A percentile compares a stretch with the other conserved stretches of the same genome.
Conservation (phyloP, 1,140 invertebrate species). For the Pseudomyrmex pallidus region DNA sequence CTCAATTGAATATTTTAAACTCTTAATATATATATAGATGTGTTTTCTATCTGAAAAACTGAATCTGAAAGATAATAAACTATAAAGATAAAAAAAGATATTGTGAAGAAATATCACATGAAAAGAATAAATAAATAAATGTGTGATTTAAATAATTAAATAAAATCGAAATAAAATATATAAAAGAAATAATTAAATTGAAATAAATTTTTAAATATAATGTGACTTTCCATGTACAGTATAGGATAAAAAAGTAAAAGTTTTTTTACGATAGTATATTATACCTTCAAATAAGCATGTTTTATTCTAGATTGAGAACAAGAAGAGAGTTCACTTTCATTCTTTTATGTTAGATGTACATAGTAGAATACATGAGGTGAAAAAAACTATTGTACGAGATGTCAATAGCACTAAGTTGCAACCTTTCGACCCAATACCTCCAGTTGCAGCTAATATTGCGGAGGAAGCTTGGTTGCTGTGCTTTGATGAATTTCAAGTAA, state of each 20-base stretch:
- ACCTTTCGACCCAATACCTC: constrained; percentile 97
- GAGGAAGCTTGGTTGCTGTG: constrained; percentile 96
- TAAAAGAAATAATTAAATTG: constrained; percentile 20
- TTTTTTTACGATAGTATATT: constrained; percentile 65
- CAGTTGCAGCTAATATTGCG: constrained; percentile 95
- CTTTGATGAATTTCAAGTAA: constrained; percentile 99
- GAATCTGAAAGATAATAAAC: too few species aligned
- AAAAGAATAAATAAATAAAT: background rate
- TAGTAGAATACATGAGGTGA: constrained; percentile 92
- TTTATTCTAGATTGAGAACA: constrained; percentile 86
- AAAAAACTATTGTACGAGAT: constrained; percentile 90
- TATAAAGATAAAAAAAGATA: background rate
- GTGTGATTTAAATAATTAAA: constrained; percentile 12
- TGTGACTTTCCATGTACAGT: constrained; percentile 72
- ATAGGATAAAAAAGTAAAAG: constrained; percentile 23
- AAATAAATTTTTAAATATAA: constrained; percentile 43
- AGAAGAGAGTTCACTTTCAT: constrained; percentile 97
- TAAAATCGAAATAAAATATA: constrained; percentile 23
- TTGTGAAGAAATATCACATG: constrained; percentile 37
- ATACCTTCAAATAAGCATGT: constrained; percentile 22
- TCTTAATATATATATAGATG: background rate
- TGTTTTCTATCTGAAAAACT: too few species aligned
- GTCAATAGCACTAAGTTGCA: constrained; percentile 88
- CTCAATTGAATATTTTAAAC: constrained; percentile 61
- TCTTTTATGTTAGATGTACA: constrained; percentile 99